Percentiles rank a stretch among this genome's conserved stretches.
Evolutionary conservation across 2,797 vertebrate species (phyloP).

Genomic region (Propithecus deckenii): DNA sequence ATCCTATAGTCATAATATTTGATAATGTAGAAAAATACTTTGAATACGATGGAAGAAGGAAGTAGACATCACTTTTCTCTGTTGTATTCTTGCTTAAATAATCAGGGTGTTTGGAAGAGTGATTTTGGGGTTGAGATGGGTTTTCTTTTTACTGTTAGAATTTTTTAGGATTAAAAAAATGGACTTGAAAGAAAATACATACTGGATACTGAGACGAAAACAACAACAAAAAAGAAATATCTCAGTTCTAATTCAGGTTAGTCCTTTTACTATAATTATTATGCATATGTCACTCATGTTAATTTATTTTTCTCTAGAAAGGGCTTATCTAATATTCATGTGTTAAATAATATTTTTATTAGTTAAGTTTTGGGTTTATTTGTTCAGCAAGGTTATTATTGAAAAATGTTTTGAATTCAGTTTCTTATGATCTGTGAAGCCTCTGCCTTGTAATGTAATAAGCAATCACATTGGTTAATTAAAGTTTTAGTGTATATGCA

Average conservation of each 20-base stretch:
- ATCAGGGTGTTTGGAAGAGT: neutral
- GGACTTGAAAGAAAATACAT: neutral
- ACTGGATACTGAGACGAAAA: neutral
- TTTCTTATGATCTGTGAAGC: neutral
- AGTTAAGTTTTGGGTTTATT: slow-evolving; percentile 10
- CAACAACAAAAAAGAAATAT: neutral
- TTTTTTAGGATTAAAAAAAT: neutral
- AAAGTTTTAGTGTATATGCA: neutral
- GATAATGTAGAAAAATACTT: neutral
- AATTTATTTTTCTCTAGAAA: slow-evolving; percentile 37
- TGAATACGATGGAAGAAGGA: neutral
- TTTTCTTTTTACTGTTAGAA: neutral
- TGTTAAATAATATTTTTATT: neutral
- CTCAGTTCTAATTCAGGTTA: neutral
- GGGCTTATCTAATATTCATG: slow-evolving; percentile 30
- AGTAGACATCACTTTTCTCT: neutral
- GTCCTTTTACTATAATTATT: neutral
- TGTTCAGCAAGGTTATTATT: neutral
- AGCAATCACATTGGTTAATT: neutral
- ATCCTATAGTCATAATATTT: neutral
- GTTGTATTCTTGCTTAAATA: neutral
- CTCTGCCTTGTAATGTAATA: neutral
- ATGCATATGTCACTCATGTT: neutral
- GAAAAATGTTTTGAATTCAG: slow-evolving; percentile 44
- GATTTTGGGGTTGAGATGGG: neutral